Base-by-base conservation (phyloP, 37 sponge, comb jelly and placozoan species). In the Axinella damicornis region DNA sequence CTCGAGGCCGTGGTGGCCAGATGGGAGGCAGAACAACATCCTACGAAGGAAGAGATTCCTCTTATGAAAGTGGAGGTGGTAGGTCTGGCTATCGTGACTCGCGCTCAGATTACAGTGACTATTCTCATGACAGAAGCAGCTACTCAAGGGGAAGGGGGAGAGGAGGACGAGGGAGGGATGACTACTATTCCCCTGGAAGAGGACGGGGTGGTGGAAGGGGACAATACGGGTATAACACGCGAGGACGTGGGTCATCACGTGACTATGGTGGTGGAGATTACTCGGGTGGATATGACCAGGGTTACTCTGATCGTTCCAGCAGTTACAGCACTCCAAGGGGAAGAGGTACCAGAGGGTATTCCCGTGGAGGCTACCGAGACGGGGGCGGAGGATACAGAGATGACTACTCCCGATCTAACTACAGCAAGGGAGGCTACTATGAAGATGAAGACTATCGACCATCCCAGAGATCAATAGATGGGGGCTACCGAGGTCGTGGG, bases 401-500 rank as follows among this genome's bases (percentile, higher is more conserved):
- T 61, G 62, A 61, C n/a, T 61, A 61, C 62, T 22, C n/a, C 62
- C n/a, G 62, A 11, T 25, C 62, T 11, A 22, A 61, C 13, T 61
- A 61, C 27, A 61, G 62, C 62, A 46, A 46, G 46, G 46, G 46
- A 46, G 46, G 46, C 4, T 46, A 46, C 9, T 46, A 46, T 46
- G 46, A 46, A 12, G 9, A 9, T 9, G 46, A 9, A 46, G 46
- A 46, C 4, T 9, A 9, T 46, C 46, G 9, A 46, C 46, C n/a
- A n/a, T n/a, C 46, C 46, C 46, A 46, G 9, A 46, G 46, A 46
- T 46, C 46, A 9, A 46, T 46, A 14, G 62, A 61, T 5, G 62
- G 27, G 27, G 62, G 62, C 25, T 78, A 78, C 30, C 79, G 79
- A 39, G 79, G 64, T 17, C 61, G 79, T 46, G 46, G 46, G 9